Base-by-base conservation (phyloP, 2,888 invertebrate species). In the Cepaea hortensis region DNA sequence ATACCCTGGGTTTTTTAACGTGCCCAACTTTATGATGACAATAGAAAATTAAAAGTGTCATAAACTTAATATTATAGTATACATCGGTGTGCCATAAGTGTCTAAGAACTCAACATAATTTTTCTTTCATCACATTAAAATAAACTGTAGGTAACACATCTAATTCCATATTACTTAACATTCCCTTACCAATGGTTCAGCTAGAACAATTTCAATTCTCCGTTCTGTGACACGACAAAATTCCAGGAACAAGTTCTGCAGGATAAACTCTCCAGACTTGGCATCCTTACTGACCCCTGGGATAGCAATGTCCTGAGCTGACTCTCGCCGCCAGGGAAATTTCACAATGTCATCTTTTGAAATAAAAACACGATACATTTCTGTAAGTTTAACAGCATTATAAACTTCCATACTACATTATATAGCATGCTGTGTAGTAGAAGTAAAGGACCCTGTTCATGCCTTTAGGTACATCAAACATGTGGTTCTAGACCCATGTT, bases 131-230 rank as follows among this genome's bases (percentile, higher is more conserved):
- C n/a, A n/a, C 0, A n/a, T 11, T 20, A 18, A 65, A 65, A 65
- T 65, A 65, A 65, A 65, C 9, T 3, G 68, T 20, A 18, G 68
- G n/a, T 7, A 68, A 3, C 5, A 68, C 11, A 68, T 20, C 68
- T n/a, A 68, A 0, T 68, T 68, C 13, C 68, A 68, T 20, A 68
- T 15, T 55, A 55, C 55, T 55, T 55, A 55, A 55, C 0, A 62
- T 62, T 79, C 3, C 50, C n/a, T 46, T 95, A 97, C 97, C 95
- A 97, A 95, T 88, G 97, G 96, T 94, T 99, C 99, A 85, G 97
- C 96, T 96, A 99, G 97, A 1, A 99, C 98, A 85, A 96, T 96
- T 93, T 98, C 98, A 95, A 99, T 98, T 95, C 99, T 99, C 94
- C 97, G 97, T 93, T 99, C 99, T 0, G 98, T 98, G 92, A 98